Base-by-base conservation (phyloP, 2,797 vertebrate species). In the Psittacula derbiana region DNA sequence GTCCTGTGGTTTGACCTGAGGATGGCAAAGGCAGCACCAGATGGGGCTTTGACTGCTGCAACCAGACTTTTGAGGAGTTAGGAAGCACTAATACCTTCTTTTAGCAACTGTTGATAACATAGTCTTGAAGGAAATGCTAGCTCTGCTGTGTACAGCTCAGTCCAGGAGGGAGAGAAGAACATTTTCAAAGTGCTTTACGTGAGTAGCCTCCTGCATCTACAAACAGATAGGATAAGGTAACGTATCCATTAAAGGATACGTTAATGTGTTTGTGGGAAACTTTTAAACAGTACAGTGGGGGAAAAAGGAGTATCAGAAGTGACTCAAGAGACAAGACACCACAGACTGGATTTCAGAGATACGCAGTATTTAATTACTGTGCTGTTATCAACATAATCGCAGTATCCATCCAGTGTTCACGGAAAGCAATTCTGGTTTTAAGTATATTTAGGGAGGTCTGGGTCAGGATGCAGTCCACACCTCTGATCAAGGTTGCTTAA, bases 331-430 rank as follows among this genome's bases (percentile, higher is more conserved):
- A 93, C 64, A 58, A 84, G 93, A 94, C 78, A 93, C 83, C 55
- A 44, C 60, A 66, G 94, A 49, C 92, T 88, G 80, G 80, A 74
- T 96, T 97, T 95, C 96, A 92, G 69, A 94, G 94, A 94, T 90
- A 92, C 1, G 50, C 64, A n/a, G 93, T 93, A 93, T 95, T 95
- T 94, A 94, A 87, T 95, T 95, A 95, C 92, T 92, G 80, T 66
- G 60, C 70, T 88, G 90, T 81, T 95, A 92, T 66, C 7, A 4
- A 36, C 78, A 79, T 84, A 95, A 96, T 96, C 55, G 88, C 88
- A 66, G 78, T 81, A 73, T 88, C 58, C 44, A 69, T 82, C 52
- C 84, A 65, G 69, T 53, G 65, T 33, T 50, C 10, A 28, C 33
- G 36, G 75, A 91, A 80, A 57, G 60, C 69, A 67, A 53, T 58